Conservation (phyloP, 1,140 invertebrate genomes). For the Colletes gigas region DNA sequence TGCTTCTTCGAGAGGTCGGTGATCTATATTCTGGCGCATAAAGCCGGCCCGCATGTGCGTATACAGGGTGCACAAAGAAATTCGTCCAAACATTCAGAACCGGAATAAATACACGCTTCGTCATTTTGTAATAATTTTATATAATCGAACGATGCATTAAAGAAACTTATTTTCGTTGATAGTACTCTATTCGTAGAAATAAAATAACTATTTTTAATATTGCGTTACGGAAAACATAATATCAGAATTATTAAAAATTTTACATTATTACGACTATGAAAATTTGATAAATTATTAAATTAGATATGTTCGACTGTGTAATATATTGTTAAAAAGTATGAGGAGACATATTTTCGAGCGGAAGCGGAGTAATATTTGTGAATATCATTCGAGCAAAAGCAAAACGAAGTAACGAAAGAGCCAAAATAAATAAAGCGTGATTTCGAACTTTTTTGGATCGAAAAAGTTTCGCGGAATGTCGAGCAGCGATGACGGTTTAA, state of each 20-base stretch:
- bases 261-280: no score
- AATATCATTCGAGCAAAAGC: background rate
- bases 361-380: slow-evolving; percentile 16
- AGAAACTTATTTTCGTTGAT: no score
- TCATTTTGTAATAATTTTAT: no score
- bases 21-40: slow-evolving; percentile 2
- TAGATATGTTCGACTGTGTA: no score
- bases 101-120: no score
- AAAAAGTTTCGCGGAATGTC: slow-evolving; percentile 25
- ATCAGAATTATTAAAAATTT: no score
- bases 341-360: background rate
- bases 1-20: slow-evolving; percentile 31
- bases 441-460: slow-evolving; percentile 21
- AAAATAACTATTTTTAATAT: no score
- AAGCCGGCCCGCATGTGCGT: background rate
- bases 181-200: no score
- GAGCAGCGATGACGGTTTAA: slow-evolving; percentile 27
- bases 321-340: no score
- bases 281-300: no score
- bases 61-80: background rate
- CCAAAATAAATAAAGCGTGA: slow-evolving; percentile 4
- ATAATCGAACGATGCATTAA: no score
- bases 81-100: background rate
- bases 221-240: no score
- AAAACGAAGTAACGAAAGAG: background rate